These are phyloP conservation scores for Scatophagus argus DNA, from an alignment of 2,113 vertebrate genomes.

Conservation along the genomic window DNA sequence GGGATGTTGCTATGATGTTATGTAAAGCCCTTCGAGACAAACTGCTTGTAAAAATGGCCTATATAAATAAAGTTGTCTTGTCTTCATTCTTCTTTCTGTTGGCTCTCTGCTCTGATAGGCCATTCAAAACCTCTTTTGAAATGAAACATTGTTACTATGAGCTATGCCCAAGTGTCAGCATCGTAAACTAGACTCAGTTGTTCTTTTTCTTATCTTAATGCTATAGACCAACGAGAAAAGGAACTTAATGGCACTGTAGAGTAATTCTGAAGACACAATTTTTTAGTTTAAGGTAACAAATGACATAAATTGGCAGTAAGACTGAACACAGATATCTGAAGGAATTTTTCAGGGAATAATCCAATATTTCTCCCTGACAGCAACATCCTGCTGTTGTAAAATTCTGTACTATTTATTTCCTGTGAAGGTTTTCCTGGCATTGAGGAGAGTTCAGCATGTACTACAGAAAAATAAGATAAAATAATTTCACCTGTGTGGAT, in stretches of 20 bases:
- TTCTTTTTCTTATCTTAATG: background rate
- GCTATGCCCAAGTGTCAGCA: background rate
- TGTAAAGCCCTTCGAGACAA: too few species aligned
- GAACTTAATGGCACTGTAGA: too few species aligned
- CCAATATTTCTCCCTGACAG: background rate
- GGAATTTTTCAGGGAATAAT: background rate
- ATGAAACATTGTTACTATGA: background rate
- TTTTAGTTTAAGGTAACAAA: background rate
- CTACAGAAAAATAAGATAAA: too few species aligned
- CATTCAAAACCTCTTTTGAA: constrained; percentile 11
- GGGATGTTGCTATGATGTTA: too few species aligned
- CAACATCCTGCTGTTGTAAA: background rate
- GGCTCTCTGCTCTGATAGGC: background rate
- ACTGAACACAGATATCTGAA: background rate
- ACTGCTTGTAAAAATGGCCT: too few species aligned
- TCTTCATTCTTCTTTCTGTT: too few species aligned
- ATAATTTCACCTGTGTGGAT: background rate
- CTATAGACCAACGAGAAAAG: background rate
- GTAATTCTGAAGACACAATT: background rate
- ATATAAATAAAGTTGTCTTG: too few species aligned
- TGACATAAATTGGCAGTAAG: background rate
- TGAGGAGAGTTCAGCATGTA: background rate
- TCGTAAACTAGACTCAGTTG: background rate
- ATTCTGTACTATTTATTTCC: background rate
- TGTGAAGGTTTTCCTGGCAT: background rate